Base-by-base conservation (phyloP, 1,140 invertebrate species). In the Lepidurus arcticus region DNA sequence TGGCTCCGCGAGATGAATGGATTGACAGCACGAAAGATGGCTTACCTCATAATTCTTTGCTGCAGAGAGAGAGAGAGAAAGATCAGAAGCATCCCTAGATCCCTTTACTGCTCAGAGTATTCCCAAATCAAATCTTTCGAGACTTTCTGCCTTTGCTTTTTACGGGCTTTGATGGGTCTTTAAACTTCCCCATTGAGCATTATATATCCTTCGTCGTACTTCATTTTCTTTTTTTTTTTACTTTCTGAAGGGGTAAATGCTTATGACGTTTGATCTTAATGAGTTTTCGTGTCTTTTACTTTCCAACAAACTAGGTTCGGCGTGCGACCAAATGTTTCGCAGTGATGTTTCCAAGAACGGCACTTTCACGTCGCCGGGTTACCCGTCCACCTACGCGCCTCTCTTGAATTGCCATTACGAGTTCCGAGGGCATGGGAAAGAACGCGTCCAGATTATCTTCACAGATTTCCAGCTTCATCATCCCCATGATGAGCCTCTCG, bases 291-390 rank as follows among this genome's bases (percentile, higher is more conserved):
- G 4, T 34, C 34, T 42, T 79, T 81, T 79, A 44, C 81, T 84
- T 86, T 86, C 81, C 16, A 47, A 47, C 7, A 47, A 47, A 47
- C 76, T 88, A 93, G 91, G 90, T 73, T 91, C 90, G 42, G 90
- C 89, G 24, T 96, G 94, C 85, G 90, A 93, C 81, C 88, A 91
- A 82, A 86, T 90, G 34, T 92, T 92, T 83, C 91, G 88, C 83
- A 94, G 93, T 82, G 93, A 94, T 81, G 87, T 88, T n/a, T 88
- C 89, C 74, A 94, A 93, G 85, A 92, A 92, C 78, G 94, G 94
- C 9, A 90, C 90, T 2, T 88, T 95, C 77, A 89, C 90, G 21
- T 94, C 93, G 73, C 93, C 93, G 45, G 89, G 88, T 81, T 93
- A 91, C 84, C 92, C 92, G 44, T 87, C 88, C 80, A 88, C 91